Evolutionary conservation across 2,113 vertebrate species (phyloP), one percentile per base, ranked within the genome.

Genomic region (Callospermophilus lateralis): DNA sequence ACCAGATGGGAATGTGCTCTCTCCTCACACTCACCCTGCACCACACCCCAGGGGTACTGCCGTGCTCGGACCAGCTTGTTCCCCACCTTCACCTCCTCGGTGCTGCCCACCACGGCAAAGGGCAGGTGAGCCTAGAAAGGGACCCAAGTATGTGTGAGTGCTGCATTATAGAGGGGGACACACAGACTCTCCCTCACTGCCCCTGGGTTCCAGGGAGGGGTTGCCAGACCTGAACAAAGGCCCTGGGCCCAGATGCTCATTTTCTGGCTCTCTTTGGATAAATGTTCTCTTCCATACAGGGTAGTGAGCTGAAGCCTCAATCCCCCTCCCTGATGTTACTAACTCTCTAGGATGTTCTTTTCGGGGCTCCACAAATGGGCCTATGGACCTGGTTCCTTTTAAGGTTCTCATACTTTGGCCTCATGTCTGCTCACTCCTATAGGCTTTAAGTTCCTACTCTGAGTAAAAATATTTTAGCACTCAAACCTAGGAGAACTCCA

Each of bases 31-130:
- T 99, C 98, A 99, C 99, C 99, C 99, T 99, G 99, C 93, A 99
- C 99, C 42, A 99, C 99, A 37, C 99, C 99, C 99, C 99, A 99
- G 0, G 99, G 99, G 98, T 99, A 99, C 98, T 99, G 99, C 95
- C 99, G 99, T 74, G 99, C 99, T 98, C 99, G 98, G 96, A 99
- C 99, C 77, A 99, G 99, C 98, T 99, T 99, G 98, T 99, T 99
- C 26, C 99, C 99, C 74, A 99, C 99, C 93, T 99, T 99, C 93
- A 99, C 99, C 98, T 99, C 99, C 97, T 99, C 99, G 1, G 99
- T 99, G 98, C 99, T 99, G 96, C 99, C 99, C 0, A 99, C 99
- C 94, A 99, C 99, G 3, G 99, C 99, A 2, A 99, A 99, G 1
- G 99, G 99, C 96, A 99, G 99, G 97, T 99, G 99, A 79, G 99